Percentiles rank a stretch among this genome's conserved stretches.
These are phyloP conservation scores for Acanthosepion esculentum DNA, from an alignment of 2,888 invertebrate species.

Conservation along the genomic window DNA sequence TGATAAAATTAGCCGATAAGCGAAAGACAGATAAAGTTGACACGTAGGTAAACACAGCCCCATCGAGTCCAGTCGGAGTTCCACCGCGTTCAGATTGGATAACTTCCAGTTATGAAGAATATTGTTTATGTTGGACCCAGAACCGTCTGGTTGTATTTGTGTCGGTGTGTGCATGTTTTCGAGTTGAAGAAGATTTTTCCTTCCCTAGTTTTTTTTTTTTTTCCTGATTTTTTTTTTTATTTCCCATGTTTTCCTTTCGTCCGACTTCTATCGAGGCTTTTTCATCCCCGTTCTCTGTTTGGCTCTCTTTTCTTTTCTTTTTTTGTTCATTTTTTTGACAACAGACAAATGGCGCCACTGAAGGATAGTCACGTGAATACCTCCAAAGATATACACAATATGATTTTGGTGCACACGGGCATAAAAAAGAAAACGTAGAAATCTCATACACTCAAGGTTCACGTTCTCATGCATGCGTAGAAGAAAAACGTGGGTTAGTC, in stretches of 20 bases:
- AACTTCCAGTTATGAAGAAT: conserved; percentile 1
- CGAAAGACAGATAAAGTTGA: not conserved
- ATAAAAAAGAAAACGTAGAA: not conserved
- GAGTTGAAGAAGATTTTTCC: not conserved
- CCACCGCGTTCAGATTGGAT: not conserved
- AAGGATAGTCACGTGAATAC: no score
- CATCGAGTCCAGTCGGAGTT: not conserved
- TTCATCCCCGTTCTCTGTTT: no score
- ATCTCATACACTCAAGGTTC: not conserved
- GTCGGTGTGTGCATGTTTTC: not conserved
- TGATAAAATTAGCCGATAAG: conserved; percentile 10
- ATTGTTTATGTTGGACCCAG: conserved; percentile 2
- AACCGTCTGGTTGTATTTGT: not conserved
- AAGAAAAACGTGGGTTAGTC: no score
- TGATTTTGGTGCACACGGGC: not conserved
- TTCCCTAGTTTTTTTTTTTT: not conserved
- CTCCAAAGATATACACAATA: not conserved
- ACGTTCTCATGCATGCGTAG: no score
- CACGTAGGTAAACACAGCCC: not conserved
- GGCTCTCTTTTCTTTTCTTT: no score
- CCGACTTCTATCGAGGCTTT: no score
- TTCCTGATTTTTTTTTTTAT: not conserved
- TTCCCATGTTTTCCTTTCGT: no score
- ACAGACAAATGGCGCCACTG: no score
- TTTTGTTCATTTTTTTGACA: no score